A percentile compares a stretch with the other conserved stretches of the same genome.
Evolutionary conservation across 2,888 invertebrate species (phyloP).

Genomic region (Argyresthia goedartella): DNA sequence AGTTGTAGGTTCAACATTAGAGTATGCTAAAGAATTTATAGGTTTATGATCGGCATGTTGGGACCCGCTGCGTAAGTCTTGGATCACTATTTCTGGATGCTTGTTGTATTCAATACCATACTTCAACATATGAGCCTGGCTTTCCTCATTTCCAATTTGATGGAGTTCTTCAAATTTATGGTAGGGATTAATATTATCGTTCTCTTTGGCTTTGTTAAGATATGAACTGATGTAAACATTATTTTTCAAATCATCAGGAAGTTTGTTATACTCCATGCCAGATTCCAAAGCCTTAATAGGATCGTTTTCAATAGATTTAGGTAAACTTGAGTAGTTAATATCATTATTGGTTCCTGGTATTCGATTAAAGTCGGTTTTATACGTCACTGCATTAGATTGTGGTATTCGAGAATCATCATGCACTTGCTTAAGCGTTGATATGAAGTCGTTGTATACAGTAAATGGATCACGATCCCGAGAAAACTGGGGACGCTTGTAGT

Average conservation of each 20-base stretch:
- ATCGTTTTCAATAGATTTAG: too few species aligned
- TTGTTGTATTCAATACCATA: constrained; percentile 2
- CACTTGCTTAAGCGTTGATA: too few species aligned
- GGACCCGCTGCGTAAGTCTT: too few species aligned
- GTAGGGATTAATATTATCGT: not conserved
- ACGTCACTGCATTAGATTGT: too few species aligned
- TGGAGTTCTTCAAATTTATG: not conserved
- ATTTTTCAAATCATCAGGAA: not conserved
- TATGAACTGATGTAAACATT: not conserved
- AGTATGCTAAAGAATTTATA: too few species aligned
- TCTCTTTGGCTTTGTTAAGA: not conserved
- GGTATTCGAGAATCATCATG: too few species aligned
- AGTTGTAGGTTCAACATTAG: too few species aligned
- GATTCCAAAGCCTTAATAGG: not conserved
- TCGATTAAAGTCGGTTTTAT: too few species aligned
- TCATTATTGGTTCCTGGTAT: too few species aligned
- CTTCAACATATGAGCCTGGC: not conserved
- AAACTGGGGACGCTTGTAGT: not conserved
- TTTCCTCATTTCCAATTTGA: not conserved
- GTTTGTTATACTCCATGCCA: not conserved
- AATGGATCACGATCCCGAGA: not conserved
- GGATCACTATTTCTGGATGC: constrained; percentile 1
- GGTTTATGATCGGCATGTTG: too few species aligned
- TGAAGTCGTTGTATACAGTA: too few species aligned
- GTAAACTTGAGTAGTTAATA: too few species aligned